These are phyloP conservation scores for Indicator indicator DNA, from an alignment of 2,113 vertebrate species.

Conservation along the genomic window DNA sequence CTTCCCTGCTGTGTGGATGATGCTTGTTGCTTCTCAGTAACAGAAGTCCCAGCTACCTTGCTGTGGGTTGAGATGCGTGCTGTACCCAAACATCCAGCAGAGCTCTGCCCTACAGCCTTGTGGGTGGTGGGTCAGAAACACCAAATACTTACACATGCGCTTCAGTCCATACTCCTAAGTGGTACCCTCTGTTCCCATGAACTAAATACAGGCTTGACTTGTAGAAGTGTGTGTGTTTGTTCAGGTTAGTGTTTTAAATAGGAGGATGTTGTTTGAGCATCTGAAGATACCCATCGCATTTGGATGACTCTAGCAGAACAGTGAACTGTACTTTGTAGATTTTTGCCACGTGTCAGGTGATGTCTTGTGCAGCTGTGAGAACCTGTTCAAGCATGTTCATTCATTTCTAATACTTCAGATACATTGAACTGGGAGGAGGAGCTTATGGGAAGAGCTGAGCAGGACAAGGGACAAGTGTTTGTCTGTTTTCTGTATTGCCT, in stretches of 20 bases:
- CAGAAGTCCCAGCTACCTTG: fast-evolving
- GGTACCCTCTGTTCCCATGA: neutral
- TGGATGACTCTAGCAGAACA: neutral
- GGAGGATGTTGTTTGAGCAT: neutral
- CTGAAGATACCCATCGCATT: neutral
- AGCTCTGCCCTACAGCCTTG: fast-evolving
- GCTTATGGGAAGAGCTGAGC: neutral
- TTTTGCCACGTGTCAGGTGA: fast-evolving
- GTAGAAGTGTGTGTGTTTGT: no score
- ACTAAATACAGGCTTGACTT: fast-evolving
- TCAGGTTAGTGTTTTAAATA: neutral
- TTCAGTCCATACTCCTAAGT: neutral
- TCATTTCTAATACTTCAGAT: neutral
- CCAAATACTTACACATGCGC: fast-evolving
- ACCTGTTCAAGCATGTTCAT: neutral
- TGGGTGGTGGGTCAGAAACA: neutral
- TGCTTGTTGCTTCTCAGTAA: fast-evolving
- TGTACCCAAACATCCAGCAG: neutral
- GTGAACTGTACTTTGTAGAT: fast-evolving
- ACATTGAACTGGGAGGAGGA: neutral
- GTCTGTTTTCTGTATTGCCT: neutral
- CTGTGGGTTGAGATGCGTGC: neutral
- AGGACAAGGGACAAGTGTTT: neutral
- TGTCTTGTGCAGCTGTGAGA: fast-evolving
- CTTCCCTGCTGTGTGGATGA: neutral